A percentile compares a stretch with the other conserved stretches of the same genome.
These are phyloP conservation scores for Limnephilus rhombicus DNA, from an alignment of 2,888 invertebrate genomes.

Conservation along the genomic window DNA sequence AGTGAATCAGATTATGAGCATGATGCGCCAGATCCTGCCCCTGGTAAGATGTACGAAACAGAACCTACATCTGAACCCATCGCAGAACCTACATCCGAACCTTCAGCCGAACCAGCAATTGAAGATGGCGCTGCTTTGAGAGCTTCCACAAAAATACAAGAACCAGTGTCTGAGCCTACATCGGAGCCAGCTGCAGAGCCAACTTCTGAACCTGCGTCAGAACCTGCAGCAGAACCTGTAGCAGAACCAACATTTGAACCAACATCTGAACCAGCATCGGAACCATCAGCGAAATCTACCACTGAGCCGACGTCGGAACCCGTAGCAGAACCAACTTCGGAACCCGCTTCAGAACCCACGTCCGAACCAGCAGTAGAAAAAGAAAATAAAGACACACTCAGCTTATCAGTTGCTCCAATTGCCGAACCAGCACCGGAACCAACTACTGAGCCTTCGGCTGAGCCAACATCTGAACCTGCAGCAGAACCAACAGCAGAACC, in stretches of 20 bases:
- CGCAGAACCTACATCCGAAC: conserved; percentile 67
- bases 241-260: conserved; percentile 68
- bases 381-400: background rate
- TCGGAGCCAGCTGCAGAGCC: conserved; percentile 68
- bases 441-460: conserved; percentile 56
- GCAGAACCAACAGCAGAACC: conserved; percentile 68
- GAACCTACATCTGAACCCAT: conserved; percentile 67
- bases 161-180: conserved; percentile 65
- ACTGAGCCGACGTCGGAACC: conserved; percentile 68
- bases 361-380: conserved; percentile 57
- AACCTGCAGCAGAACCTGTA: conserved; percentile 66
- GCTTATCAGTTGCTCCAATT: conserved; percentile 65
- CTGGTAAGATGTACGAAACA: conserved; percentile 62
- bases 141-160: conserved; percentile 11
- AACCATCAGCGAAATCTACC: conserved; percentile 67
- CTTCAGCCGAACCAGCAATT: conserved; percentile 64
- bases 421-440: conserved; percentile 69
- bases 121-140: background rate
- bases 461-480: conserved; percentile 65
- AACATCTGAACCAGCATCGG: conserved; percentile 67
- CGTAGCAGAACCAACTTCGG: conserved; percentile 68
- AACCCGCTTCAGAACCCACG: conserved; percentile 67
- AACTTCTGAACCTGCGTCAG: conserved; percentile 67
- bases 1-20: conserved; percentile 66
- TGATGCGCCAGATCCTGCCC: conserved; percentile 68